Conservation (phyloP, 2,113 vertebrate species). For the Hiodon alosoides region DNA sequence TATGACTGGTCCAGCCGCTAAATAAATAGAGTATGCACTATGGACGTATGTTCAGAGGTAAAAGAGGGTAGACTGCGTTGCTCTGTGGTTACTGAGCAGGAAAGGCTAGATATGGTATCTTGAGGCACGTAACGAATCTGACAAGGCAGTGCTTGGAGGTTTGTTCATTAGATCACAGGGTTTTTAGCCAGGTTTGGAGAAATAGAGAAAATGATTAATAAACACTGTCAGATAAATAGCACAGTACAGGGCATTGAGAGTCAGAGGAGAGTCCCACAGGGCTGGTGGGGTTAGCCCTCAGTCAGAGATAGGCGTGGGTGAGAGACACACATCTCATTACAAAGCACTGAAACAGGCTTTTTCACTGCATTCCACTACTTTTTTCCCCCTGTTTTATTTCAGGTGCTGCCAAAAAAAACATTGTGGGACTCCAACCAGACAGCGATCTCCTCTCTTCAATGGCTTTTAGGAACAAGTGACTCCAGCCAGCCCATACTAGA, state of each 20-base stretch:
- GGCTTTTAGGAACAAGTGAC: conserved; percentile 23
- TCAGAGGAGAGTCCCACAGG: not conserved
- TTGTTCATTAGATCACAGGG: too few relatives aligned
- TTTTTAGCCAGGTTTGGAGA: too few relatives aligned
- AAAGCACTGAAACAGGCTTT: not conserved
- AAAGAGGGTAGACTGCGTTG: not conserved
- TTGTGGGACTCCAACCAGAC: conserved; percentile 22
- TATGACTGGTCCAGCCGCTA: not conserved
- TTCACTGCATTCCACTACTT: not conserved
- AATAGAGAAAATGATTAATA: too few relatives aligned
- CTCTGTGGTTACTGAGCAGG: not conserved
- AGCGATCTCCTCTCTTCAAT: conserved; percentile 18
- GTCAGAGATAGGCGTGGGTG: not conserved
- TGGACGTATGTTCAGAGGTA: not conserved
- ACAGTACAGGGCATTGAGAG: not conserved
- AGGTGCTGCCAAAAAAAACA: conserved; percentile 26
- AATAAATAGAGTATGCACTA: not conserved
- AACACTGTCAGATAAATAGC: too few relatives aligned
- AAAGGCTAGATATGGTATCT: not conserved
- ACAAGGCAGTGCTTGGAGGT: too few relatives aligned
- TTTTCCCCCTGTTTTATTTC: conserved; percentile 26
- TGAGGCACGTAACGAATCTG: not conserved
- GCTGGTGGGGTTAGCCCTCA: not conserved
- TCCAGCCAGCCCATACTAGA: conserved; percentile 20
- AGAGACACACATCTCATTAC: not conserved